phyloP scores from a whole-genome alignment of 64 coral and sea anemone species.

The Actinia tenebrosa region DNA sequence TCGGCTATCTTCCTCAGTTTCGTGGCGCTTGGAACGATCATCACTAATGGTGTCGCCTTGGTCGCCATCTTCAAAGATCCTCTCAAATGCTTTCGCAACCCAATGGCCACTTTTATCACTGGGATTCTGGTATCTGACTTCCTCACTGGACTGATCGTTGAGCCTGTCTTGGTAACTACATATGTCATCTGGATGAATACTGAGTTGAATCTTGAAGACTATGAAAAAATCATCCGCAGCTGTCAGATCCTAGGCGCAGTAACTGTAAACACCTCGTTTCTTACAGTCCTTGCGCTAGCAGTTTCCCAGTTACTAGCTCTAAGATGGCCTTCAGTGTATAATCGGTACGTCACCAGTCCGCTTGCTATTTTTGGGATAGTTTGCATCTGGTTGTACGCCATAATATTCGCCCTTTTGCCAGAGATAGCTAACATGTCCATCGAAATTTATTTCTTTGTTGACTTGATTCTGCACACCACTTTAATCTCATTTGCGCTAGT shows the following conservation, averaged over 20 bases:
- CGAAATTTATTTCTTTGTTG: conserved; percentile 18
- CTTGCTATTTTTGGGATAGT: conserved; percentile 27
- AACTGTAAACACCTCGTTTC: conserved; percentile 70
- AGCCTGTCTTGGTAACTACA: conserved; percentile 26
- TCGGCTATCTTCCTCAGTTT: conserved; percentile 8
- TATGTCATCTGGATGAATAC: neutral
- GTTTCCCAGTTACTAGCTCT: conserved; percentile 57
- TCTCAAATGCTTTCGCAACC: conserved; percentile 53
- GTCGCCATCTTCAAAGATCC: conserved; percentile 78
- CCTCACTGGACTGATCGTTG: conserved; percentile 45
- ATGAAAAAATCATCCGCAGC: conserved; percentile 31
- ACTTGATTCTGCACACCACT: conserved; percentile 58
- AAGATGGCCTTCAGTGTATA: conserved; percentile 42
- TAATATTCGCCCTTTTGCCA: conserved; percentile 72
- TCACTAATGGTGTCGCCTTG: conserved; percentile 56
- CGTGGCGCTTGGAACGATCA: conserved; percentile 25
- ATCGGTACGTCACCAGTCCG: conserved; percentile 12
- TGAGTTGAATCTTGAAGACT: neutral
- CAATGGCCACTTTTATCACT: conserved; percentile 38
- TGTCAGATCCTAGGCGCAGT: conserved; percentile 52
- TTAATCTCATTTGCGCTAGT: conserved; percentile 46
- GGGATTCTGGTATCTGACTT: conserved; percentile 41
- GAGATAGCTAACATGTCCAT: conserved; percentile 57
- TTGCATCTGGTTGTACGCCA: conserved; percentile 58
- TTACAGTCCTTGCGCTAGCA: conserved; percentile 56